Base-by-base conservation (phyloP, 1,140 invertebrate species). In the Coptotermes formosanus region DNA sequence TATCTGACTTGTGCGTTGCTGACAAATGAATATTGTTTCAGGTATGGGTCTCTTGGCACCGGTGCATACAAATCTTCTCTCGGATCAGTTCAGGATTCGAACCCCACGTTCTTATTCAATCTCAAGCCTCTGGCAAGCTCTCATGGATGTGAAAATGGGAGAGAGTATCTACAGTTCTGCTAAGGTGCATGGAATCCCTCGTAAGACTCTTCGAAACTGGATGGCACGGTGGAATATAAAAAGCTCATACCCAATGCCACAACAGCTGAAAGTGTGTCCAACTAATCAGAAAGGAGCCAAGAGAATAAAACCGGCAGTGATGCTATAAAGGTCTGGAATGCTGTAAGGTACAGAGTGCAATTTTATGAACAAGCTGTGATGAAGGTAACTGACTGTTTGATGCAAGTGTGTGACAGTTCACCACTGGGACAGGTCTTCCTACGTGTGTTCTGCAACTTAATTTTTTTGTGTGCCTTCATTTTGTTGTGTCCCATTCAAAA, bases 161-260 rank as follows among this genome's bases (percentile, higher is more conserved):
- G 92, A 91, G 0, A 92, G 92, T 88, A 92, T 92, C 23, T 88
- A 85, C 69, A 92, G 92, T 87, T 92, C 92, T 83, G 91, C 92
- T 0, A 92, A 92, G 89, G 91, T 91, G 1, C 91, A 92, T 89
- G 92, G 92, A 87, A 91, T 92, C 23, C 92, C 92, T 0, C 88
- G 92, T 19, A 92, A 92, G 86, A 92, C 92, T 0, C 89, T 92
- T 0, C 89, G 92, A 2, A 92, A 92, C 88, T 92, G 92, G 92
- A 92, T 92, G 92, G 92, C 92, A 85, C 88, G 92, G 0, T 92
- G 92, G 87, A 91, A 92, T 89, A 92, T 92, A 14, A 92, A 92
- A 85, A 86, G 86, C 45, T 83, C 45, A 19, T 45, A 83, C 82
- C 82, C 38, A 48, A 44, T 83, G 38, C 45, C 38, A 48, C 9